These are phyloP conservation scores for Pampusana beccarii DNA, from an alignment of 2,113 vertebrate genomes.

Conservation along the genomic window DNA sequence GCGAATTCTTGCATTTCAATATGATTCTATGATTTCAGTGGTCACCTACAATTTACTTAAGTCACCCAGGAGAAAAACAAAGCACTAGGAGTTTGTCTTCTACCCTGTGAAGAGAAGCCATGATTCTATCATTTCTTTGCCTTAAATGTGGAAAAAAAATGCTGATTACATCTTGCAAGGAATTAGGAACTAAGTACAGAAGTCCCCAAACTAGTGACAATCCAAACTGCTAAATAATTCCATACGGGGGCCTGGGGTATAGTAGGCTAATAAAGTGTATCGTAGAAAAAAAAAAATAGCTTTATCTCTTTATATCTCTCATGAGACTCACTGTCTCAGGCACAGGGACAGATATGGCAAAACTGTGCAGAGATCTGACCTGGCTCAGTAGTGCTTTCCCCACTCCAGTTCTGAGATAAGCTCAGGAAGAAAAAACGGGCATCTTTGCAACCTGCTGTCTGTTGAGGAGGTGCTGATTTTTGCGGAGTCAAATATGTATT, in stretches of 20 bases:
- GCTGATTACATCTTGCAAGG: neutral
- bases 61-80: neutral
- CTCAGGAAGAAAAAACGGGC: neutral
- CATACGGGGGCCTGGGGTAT: too few relatives aligned
- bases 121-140: neutral
- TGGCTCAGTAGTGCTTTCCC: neutral
- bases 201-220: neutral
- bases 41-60: neutral
- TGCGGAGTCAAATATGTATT: too few relatives aligned
- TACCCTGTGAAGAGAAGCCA: neutral
- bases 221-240: neutral
- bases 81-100: neutral
- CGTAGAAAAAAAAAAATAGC: neutral
- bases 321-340: neutral
- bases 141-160: neutral
- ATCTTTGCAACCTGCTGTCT: neutral
- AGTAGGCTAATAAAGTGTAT: neutral
- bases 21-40: neutral
- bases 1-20: neutral
- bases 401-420: neutral
- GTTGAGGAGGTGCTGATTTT: too few relatives aligned
- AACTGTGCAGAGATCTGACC: neutral
- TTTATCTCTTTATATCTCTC: neutral
- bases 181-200: neutral
- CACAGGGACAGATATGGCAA: neutral